Conservation (phyloP, 2,113 vertebrate species). For the Aphyosemion australe region DNA sequence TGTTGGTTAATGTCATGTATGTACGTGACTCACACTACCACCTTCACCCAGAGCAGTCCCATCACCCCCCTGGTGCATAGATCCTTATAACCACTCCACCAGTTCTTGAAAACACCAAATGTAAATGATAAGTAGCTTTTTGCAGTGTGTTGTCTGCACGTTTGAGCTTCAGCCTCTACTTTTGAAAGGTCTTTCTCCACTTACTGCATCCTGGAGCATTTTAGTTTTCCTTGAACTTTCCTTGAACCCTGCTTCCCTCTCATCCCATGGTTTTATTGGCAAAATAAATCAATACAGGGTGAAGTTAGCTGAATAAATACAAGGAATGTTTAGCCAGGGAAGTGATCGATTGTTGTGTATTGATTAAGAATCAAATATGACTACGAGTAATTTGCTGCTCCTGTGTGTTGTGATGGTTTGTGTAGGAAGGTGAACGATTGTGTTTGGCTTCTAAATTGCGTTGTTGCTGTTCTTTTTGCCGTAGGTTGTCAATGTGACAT, state of each 20-base stretch:
- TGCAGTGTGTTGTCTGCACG: background rate
- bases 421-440: constrained; percentile 19
- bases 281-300: constrained; percentile 29
- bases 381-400: constrained; percentile 45
- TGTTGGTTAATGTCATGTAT: no score
- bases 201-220: background rate
- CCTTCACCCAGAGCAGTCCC: no score
- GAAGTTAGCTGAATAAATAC: constrained; percentile 58
- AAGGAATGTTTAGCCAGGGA: constrained; percentile 40
- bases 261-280: constrained; percentile 19
- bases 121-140: no score
- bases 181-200: background rate
- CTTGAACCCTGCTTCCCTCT: constrained; percentile 1
- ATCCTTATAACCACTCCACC: no score
- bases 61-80: no score
- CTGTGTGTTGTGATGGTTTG: constrained; percentile 15
- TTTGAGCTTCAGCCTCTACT: background rate
- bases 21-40: no score
- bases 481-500: background rate
- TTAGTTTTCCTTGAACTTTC: constrained; percentile 2
- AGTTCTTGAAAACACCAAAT: no score
- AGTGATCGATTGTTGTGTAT: constrained; percentile 51
- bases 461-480: background rate
- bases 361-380: constrained; percentile 65
- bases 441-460: constrained; percentile 8